A percentile compares a stretch with the other conserved stretches of the same genome.
These are phyloP conservation scores for Pundamilia nyererei DNA, from an alignment of 2,113 vertebrate genomes.

Conservation along the genomic window DNA sequence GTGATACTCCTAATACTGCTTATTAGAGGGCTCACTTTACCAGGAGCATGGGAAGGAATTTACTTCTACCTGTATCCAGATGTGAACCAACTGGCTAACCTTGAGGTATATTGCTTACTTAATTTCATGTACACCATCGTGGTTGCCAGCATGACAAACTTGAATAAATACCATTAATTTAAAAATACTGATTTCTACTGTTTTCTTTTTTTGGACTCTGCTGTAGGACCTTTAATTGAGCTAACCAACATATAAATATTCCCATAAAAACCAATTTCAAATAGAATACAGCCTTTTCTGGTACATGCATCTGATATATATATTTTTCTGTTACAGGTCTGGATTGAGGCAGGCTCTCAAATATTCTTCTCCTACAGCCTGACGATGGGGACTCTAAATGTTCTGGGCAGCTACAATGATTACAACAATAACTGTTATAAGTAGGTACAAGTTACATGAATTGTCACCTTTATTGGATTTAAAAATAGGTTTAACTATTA, in stretches of 20 bases:
- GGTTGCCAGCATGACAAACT: neutral
- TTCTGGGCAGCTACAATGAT: constrained; percentile 33
- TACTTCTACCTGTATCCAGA: constrained; percentile 62
- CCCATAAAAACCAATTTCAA: neutral
- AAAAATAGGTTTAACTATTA: neutral
- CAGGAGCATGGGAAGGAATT: constrained; percentile 59
- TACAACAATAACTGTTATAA: constrained; percentile 68
- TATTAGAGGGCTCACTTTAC: constrained; percentile 60
- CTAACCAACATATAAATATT: neutral
- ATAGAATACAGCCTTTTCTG: neutral
- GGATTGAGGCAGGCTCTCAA: constrained; percentile 63
- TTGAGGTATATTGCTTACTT: constrained; percentile 25
- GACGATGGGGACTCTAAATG: constrained; percentile 15
- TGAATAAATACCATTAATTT: neutral
- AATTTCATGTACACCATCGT: neutral
- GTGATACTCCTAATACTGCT: constrained; percentile 58
- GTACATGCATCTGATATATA: neutral
- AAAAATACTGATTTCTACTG: neutral
- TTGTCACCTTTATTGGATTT: too few species aligned
- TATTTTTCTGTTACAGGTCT: constrained; percentile 38
- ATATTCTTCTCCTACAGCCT: constrained; percentile 60
- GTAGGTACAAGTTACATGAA: constrained; percentile 6
- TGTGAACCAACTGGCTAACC: constrained; percentile 18
- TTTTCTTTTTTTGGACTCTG: neutral
- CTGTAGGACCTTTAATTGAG: neutral